Evolutionary conservation across 1,140 invertebrate species (phyloP), one percentile per base, ranked within the genome.

Genomic region (Vanessa atalanta): DNA sequence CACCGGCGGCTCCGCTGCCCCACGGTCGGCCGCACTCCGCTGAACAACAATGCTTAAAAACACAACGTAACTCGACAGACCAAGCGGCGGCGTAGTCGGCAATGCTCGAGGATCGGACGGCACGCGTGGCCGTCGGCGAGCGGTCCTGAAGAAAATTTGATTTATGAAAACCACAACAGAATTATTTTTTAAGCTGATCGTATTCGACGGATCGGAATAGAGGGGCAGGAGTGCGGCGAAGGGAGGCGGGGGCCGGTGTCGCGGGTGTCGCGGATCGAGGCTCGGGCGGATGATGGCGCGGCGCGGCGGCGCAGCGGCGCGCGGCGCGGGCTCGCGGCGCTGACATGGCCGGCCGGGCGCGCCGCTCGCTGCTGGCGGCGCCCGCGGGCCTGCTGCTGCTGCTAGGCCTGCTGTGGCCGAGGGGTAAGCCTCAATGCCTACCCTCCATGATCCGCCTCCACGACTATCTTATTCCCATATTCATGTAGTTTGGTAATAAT

Each of bases 1-100:
- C 88, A 89, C 90, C 90, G 89, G 90, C 90, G 90, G 90, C 90
- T 90, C 89, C 90, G 90, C 90, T 90, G 90, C 90, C 87, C 89
- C 88, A 92, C 90, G 90, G 88, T 89, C 88, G 88, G 88, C 90
- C 88, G 88, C 90, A 90, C 86, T 91, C 88, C 89, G 87, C 86
- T 87, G 77, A 87, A 91, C 86, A 91, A 90, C 90, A 92, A 91
- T 90, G 89, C 87, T 89, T 84, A 88, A 86, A 89, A 87, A 86
- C 88, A 88, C 85, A 84, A 88, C 87, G 85, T 88, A 83, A 88
- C 88, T 83, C 78, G 76, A 87, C 80, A 77, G 79, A 86, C 82
- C 80, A 78, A 82, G 83, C 82, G 83, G 86, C 79, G 81, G 73
- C 83, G 82, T 80, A 73, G 79, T 78, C 83, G 88, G 86, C 90